These are phyloP conservation scores for Liasis olivaceus DNA, from an alignment of 2,797 vertebrate genomes.

Conservation along the genomic window DNA sequence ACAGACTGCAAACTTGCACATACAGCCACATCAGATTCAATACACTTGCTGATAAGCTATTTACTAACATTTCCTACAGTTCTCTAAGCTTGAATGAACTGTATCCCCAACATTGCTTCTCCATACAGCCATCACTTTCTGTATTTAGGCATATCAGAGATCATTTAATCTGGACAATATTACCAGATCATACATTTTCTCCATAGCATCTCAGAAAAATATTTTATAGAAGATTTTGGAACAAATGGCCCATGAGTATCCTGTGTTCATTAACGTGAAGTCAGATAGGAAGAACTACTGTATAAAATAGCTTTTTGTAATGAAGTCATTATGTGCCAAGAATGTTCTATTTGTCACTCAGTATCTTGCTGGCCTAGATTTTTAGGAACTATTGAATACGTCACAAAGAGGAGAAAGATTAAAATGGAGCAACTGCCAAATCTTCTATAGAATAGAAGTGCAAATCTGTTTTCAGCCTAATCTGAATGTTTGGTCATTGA, in stretches of 20 bases:
- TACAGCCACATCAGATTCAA: not conserved
- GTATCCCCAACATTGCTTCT: not conserved
- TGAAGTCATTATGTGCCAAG: not conserved
- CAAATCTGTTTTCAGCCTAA: too few species aligned
- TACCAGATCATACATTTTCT: not conserved
- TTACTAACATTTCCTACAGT: not conserved
- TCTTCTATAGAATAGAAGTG: too few species aligned
- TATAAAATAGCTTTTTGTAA: not conserved
- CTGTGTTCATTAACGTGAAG: conserved; percentile 1
- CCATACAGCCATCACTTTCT: not conserved
- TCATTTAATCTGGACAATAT: not conserved
- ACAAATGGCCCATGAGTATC: conserved; percentile 34
- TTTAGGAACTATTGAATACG: not conserved
- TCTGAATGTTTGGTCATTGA: too few species aligned
- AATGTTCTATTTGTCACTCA: conserved; percentile 1
- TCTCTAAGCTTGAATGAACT: not conserved
- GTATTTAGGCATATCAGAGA: conserved; percentile 17
- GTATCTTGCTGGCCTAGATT: not conserved
- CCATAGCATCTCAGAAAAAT: not conserved
- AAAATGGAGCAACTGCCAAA: not conserved
- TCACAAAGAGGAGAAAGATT: not conserved
- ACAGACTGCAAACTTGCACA: not conserved
- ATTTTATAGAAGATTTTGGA: conserved; percentile 37
- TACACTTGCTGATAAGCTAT: not conserved
- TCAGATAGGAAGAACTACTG: conserved; percentile 14